phyloP scores from a whole-genome alignment of 2,888 invertebrate genomes.

The Clostera curtula region DNA sequence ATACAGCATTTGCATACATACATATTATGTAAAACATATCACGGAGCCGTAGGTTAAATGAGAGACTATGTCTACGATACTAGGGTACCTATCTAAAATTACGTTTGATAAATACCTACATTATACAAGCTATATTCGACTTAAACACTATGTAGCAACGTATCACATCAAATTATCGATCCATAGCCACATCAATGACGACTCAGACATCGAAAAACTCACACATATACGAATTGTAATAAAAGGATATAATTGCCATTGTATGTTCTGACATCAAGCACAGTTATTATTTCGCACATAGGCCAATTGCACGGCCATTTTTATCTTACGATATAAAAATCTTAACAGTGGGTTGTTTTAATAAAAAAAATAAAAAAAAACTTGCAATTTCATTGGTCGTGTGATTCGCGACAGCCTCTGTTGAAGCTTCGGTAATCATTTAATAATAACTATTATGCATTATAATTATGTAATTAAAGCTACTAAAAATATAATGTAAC shows the following conservation, averaged over 20 bases:
- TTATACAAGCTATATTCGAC: constrained; percentile 54
- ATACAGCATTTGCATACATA: constrained; percentile 31
- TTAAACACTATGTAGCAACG: constrained; percentile 59
- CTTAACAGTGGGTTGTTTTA: no score
- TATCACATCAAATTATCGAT: constrained; percentile 67
- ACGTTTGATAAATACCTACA: constrained; percentile 63
- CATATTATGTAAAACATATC: constrained; percentile 37
- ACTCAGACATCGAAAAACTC: constrained; percentile 29
- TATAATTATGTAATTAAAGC: no score
- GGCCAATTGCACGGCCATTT: no score
- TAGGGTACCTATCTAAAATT: constrained; percentile 63
- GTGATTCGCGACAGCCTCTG: no score
- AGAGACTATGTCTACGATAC: constrained; percentile 50
- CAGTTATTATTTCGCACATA: no score
- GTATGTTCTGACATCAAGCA: constrained; percentile 6
- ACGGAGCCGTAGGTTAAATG: constrained; percentile 47
- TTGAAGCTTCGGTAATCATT: no score
- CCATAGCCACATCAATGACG: constrained; percentile 50
- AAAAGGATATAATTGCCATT: constrained; percentile 3
- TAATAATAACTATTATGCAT: no score
- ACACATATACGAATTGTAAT: constrained; percentile 7
- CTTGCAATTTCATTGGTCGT: no score
- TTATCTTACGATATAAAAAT: no score
- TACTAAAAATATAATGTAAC: no score
- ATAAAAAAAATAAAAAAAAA: no score